Evolutionary conservation across 2,113 vertebrate genomes (phyloP), one percentile per base, ranked within the genome.

Genomic region (Zosterops hypoxanthus): DNA sequence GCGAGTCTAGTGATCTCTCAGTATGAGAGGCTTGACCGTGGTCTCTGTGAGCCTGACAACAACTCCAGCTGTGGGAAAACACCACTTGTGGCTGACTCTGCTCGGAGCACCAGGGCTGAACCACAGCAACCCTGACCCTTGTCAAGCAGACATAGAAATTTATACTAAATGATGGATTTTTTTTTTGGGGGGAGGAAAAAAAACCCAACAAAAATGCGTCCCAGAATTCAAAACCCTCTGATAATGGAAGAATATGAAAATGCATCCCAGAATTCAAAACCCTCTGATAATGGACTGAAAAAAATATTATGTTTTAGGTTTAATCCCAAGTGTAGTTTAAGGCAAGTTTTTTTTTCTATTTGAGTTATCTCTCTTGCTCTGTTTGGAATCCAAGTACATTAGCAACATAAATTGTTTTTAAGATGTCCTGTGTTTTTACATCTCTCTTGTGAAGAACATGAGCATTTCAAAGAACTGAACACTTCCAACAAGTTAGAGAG

Each of bases 1-100:
- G 36, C 50, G 65, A 68, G 78, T 53, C 86, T 93, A 73, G 56
- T 87, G 50, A 71, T 78, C 95, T 97, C 97, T 98, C 98, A 97
- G 59, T 94, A 94, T 96, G 96, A 97, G 97, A 98, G 96, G 91
- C 86, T 57, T 61, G 79, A 75, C 81, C 81, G 12, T 20, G 88
- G 78, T 66, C 94, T 68, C 92, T 91, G 94, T 29, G 69, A 94
- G 83, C 86, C 88, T 92, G 95, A 96, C 94, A 95, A 91, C 77
- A 95, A 88, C 39, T 94, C 65, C 42, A 90, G 93, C 76, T 86
- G 47, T 86, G 84, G 72, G 73, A 75, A 90, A 90, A 92, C 61
- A 85, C 29, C 86, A 22, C 86, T 8, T 1, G 78, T 24, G 86
- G 46, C 86, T 82, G 46, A 14, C 69, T 60, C 78, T 89, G 60